Percentiles rank a stretch among this genome's conserved stretches.
Conservation (phyloP, 2,113 vertebrate species). For the Callipepla californica region DNA sequence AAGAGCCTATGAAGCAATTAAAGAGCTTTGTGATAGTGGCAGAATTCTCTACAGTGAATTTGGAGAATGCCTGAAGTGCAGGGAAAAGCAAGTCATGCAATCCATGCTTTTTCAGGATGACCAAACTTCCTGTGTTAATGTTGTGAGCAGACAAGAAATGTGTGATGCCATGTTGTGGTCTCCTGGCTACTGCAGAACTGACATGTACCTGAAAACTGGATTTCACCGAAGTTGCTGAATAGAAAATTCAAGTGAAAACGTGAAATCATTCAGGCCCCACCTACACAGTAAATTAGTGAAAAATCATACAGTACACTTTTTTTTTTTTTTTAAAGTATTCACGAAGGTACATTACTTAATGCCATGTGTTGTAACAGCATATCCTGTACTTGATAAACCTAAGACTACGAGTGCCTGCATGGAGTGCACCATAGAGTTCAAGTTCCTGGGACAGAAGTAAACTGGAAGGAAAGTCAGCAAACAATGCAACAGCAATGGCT, state of each 20-base stretch:
- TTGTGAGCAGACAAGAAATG: slow-evolving; percentile 53
- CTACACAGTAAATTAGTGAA: slow-evolving; percentile 54
- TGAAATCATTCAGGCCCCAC: slow-evolving; percentile 62
- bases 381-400: slow-evolving; percentile 62
- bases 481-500: not conserved
- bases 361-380: slow-evolving; percentile 59
- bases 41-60: slow-evolving; percentile 50
- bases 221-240: slow-evolving; percentile 14
- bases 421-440: slow-evolving; percentile 59
- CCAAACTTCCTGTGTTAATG: slow-evolving; percentile 37
- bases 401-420: slow-evolving; percentile 72
- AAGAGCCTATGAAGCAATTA: slow-evolving; percentile 11
- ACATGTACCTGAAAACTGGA: slow-evolving; percentile 12
- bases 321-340: not conserved
- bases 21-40: slow-evolving; percentile 27
- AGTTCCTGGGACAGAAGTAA: slow-evolving; percentile 50
- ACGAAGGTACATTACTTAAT: slow-evolving; percentile 67
- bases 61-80: slow-evolving; percentile 60
- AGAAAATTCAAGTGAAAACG: slow-evolving; percentile 48
- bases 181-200: slow-evolving; percentile 51
- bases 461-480: slow-evolving; percentile 48
- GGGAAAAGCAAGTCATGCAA: slow-evolving; percentile 65
- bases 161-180: slow-evolving; percentile 32
- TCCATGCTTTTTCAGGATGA: slow-evolving; percentile 40
- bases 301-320: not conserved